Base-by-base conservation (phyloP, 2,797 vertebrate species). In the Eidolon dupreanum region DNA sequence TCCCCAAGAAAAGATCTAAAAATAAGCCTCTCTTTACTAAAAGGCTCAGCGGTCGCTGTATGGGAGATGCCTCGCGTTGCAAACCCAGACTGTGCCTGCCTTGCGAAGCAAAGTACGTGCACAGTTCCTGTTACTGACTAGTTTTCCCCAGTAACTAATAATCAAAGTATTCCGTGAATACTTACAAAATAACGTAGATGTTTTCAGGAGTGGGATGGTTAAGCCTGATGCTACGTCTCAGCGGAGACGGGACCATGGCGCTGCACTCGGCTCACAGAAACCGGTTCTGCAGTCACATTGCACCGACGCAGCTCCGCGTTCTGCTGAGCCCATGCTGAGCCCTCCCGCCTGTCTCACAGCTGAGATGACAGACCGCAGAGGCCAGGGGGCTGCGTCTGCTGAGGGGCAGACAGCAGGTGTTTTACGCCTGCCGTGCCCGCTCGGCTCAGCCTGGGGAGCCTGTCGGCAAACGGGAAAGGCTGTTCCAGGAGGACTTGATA, bases 1-100 rank as follows among this genome's bases (percentile, higher is more conserved):
- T 98, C 98, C 95, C 97, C 5, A 16, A 85, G 89, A 26, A 86
- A 89, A 70, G 82, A 22, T 63, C 11, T 91, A 41, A 78, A 96
- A 95, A 94, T 46, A 0, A 0, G 38, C 20, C 33, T 88, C 70
- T 92, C 96, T 74, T 91, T 75, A 84, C 68, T 7, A 4, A 74
- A 68, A 70, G 0, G 6, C 74, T 49, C 16, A 0, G 3, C 20
- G 20, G 17, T 5, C 17, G 24, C 38, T 59, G 33, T 53, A 57
- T n/a, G 5, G 55, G 26, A 11, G 55, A 46, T 12, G 46, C 46
- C 46, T 46, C 12, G 46, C 46, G 0, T 13, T 8, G 46, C 46
- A 3, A 46, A 85, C 19, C 71, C 46, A 66, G 49, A 28, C 10
- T 4, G 17, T 12, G 26, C 26, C 28, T 0, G 1, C 46, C 43